Evolutionary conservation across 2,888 invertebrate genomes (phyloP).

Genomic region (Netelia fuscicornis): DNA sequence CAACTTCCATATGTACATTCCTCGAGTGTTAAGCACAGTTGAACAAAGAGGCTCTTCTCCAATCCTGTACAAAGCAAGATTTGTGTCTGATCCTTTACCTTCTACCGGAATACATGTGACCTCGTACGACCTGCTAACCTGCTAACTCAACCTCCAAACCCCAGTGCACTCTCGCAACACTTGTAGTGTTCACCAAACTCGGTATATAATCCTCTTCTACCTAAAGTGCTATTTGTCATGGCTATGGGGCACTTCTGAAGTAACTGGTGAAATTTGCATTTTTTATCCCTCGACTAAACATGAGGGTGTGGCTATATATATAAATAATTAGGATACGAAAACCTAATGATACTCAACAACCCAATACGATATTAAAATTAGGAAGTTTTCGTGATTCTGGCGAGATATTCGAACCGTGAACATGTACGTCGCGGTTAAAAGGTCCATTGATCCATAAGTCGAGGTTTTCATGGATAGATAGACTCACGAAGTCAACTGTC

Average conservation of each 20-base stretch:
- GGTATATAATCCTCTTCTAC: not conserved
- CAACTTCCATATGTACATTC: not conserved
- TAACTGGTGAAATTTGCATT: too few species aligned
- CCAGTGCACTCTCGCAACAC: not conserved
- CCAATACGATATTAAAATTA: too few species aligned
- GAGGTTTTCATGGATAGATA: not conserved
- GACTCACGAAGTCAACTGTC: not conserved
- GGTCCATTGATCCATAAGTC: not conserved
- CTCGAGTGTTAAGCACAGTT: slow-evolving; percentile 42
- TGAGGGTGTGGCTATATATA: too few species aligned
- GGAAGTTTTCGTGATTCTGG: too few species aligned
- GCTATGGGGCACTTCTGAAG: not conserved
- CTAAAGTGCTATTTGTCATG: not conserved
- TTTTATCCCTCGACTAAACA: too few species aligned
- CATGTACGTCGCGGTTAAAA: too few species aligned
- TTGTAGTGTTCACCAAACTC: slow-evolving; percentile 10
- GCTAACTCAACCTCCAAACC: slow-evolving; percentile 1
- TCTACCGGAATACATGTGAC: not conserved
- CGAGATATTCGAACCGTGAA: too few species aligned
- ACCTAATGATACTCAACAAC: too few species aligned
- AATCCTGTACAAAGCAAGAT: slow-evolving; percentile 51
- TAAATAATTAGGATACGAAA: too few species aligned
- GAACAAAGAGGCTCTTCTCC: slow-evolving; percentile 32
- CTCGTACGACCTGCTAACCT: not conserved
- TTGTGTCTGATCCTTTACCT: slow-evolving; percentile 39